These are phyloP conservation scores for Ctenicera cuprea DNA, from an alignment of 2,888 invertebrate species.

Conservation along the genomic window DNA sequence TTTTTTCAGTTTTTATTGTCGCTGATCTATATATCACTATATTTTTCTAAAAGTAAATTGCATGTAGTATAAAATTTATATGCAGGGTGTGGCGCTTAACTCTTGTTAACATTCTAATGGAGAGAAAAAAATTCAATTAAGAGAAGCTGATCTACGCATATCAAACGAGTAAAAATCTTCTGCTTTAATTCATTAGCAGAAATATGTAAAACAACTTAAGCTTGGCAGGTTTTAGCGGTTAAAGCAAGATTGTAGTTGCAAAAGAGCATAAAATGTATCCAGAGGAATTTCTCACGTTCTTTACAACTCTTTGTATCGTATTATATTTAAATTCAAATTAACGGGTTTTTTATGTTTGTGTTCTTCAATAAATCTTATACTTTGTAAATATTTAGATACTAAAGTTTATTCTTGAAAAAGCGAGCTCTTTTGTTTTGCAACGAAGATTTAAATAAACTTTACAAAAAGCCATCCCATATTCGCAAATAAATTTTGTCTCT, in stretches of 20 bases:
- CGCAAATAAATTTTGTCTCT: too few species aligned
- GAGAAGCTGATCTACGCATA: not conserved
- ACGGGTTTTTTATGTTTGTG: conserved; percentile 17
- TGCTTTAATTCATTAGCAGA: conserved; percentile 18
- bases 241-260: conserved; percentile 9
- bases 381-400: not conserved
- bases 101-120: conserved; percentile 3
- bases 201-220: conserved; percentile 26
- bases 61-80: conserved; percentile 2
- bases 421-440: not conserved
- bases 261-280: conserved; percentile 5
- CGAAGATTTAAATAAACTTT: too few species aligned
- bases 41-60: not conserved
- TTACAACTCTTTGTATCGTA: not conserved
- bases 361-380: not conserved
- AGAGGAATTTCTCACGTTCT: conserved; percentile 16
- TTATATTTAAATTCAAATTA: conserved; percentile 29
- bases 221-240: conserved; percentile 1
- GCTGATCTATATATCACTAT: too few species aligned
- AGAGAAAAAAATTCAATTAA: conserved; percentile 4
- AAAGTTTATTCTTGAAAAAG: not conserved
- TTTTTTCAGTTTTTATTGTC: too few species aligned
- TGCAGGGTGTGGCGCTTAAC: conserved; percentile 11
- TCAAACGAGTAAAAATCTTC: conserved; percentile 1
- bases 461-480: too few species aligned